These are phyloP conservation scores for Stictocephala bisonia DNA, from an alignment of 2,888 invertebrate genomes.

Conservation along the genomic window DNA sequence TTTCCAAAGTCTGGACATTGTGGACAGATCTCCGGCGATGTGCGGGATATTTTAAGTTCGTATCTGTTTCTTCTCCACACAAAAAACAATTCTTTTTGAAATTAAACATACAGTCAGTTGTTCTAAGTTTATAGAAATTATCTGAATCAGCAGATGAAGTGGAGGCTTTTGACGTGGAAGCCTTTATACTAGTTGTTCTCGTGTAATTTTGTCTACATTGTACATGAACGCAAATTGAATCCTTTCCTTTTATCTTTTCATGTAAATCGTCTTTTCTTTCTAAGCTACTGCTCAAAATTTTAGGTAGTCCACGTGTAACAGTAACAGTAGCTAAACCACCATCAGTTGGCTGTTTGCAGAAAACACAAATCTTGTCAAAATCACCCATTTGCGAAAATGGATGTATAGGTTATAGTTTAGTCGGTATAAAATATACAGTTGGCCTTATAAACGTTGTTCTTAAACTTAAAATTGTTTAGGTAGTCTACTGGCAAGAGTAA, in stretches of 20 bases:
- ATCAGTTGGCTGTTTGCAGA: not conserved
- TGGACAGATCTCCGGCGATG: not conserved
- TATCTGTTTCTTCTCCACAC: constrained; percentile 10
- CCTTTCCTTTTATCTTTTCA: constrained; percentile 4
- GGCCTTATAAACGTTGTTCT: no score
- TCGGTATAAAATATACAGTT: no score
- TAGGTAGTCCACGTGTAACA: not conserved
- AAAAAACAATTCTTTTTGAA: constrained; percentile 27
- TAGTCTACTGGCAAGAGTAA: no score
- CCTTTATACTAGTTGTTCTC: not conserved
- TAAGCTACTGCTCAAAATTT: not conserved
- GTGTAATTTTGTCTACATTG: constrained; percentile 28
- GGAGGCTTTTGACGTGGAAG: not conserved
- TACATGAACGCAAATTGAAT: not conserved
- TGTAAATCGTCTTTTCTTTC: not conserved
- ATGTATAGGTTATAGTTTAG: no score
- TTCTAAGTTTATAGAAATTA: not conserved
- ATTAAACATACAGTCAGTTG: constrained; percentile 7
- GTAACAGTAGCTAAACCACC: constrained; percentile 1
- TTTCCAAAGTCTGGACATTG: constrained; percentile 9
- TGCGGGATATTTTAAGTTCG: not conserved
- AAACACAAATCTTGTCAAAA: not conserved
- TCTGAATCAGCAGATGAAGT: not conserved
- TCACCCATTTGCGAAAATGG: no score
- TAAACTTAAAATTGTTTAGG: no score